These are phyloP conservation scores for Pollachius pollachius DNA, from an alignment of 2,113 vertebrate genomes.

Conservation along the genomic window DNA sequence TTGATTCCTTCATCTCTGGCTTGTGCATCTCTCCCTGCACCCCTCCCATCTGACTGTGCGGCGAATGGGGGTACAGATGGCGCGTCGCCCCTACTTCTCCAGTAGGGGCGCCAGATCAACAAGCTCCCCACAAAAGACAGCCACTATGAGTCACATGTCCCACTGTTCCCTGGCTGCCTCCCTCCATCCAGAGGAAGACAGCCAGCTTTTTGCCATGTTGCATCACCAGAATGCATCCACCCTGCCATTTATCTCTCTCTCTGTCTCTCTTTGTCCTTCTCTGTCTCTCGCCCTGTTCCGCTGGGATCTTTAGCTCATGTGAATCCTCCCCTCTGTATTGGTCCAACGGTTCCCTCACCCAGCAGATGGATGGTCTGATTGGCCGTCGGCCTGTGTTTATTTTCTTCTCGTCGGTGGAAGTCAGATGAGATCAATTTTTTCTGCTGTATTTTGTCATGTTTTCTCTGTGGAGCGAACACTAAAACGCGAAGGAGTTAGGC, in stretches of 20 bases:
- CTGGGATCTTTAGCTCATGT: constrained; percentile 44
- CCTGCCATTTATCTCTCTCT: constrained; percentile 18
- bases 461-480: constrained; percentile 38
- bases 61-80: too few relatives aligned
- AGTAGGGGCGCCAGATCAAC: constrained; percentile 64
- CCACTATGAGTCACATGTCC: constrained; percentile 69
- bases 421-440: constrained; percentile 62
- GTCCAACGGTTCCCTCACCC: constrained; percentile 39
- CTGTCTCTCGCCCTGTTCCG: not conserved
- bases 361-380: constrained; percentile 68
- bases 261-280: constrained; percentile 1
- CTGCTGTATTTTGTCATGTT: constrained; percentile 50
- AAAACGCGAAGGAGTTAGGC: constrained; percentile 53
- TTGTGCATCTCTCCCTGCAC: not conserved
- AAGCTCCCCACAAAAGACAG: constrained; percentile 69
- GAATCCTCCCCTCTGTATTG: constrained; percentile 44
- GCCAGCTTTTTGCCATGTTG: constrained; percentile 36
- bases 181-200: constrained; percentile 54
- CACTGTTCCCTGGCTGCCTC: constrained; percentile 58
- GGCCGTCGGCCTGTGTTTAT: constrained; percentile 65
- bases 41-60: not conserved
- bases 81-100: not conserved
- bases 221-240: constrained; percentile 11
- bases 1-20: not conserved
- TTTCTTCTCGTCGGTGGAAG: constrained; percentile 58